Conservation (phyloP, 2,888 invertebrate species). For the Platypus cylindrus region DNA sequence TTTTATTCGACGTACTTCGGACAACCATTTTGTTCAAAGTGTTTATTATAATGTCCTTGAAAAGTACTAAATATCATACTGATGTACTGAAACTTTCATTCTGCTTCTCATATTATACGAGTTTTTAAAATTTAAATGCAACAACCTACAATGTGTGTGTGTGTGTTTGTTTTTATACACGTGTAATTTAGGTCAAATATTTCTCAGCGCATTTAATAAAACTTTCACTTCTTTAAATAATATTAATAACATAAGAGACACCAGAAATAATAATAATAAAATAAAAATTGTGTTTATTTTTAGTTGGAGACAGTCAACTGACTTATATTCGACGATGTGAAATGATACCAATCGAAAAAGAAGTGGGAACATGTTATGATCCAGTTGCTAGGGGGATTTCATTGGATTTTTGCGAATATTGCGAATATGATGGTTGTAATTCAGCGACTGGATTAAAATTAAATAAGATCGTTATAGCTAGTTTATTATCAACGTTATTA, state of each 20-base stretch:
- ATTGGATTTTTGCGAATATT: slow-evolving; percentile 51
- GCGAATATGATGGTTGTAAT: slow-evolving; percentile 57
- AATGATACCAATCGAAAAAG: slow-evolving; percentile 43
- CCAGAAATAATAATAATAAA: too few relatives aligned
- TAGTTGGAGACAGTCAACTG: slow-evolving; percentile 13
- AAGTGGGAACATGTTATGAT: slow-evolving; percentile 39
- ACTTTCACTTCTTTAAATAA: slow-evolving; percentile 1
- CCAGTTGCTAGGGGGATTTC: slow-evolving; percentile 40
- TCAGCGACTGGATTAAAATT: slow-evolving; percentile 39
- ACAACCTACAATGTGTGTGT: too few relatives aligned
- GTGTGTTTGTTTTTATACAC: too few relatives aligned
- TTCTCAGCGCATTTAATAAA: too few relatives aligned
- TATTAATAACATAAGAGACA: background rate
- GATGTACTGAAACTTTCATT: too few relatives aligned
- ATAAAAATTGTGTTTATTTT: slow-evolving; percentile 9
- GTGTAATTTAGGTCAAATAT: too few relatives aligned
- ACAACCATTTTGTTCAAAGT: background rate
- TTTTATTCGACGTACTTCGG: slow-evolving; percentile 2
- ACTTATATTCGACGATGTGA: slow-evolving; percentile 43
- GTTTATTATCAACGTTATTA: slow-evolving; percentile 11
- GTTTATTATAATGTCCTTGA: too few relatives aligned
- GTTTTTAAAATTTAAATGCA: too few relatives aligned
- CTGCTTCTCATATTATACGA: too few relatives aligned
- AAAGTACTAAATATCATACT: too few relatives aligned
- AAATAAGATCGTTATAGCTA: slow-evolving; percentile 30